Evolutionary conservation across 2,797 vertebrate species (phyloP), one percentile per base, ranked within the genome.

Genomic region (Gambelia wislizenii): DNA sequence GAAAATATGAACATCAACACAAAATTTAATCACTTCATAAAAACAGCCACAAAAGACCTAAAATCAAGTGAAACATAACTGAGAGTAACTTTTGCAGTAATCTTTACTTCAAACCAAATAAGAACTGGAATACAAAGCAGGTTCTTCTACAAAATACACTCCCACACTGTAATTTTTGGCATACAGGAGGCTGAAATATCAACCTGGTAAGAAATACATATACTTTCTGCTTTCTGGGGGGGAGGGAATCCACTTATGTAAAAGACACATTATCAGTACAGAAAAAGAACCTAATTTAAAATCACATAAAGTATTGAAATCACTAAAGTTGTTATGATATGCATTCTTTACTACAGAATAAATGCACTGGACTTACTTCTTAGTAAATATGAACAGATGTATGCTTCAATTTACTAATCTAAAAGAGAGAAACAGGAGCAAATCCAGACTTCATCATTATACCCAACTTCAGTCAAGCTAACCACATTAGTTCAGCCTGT

Each of bases 71-170:
- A 44, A 69, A 69, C 36, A 16, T 49, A 54, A 54, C 54, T 56
- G 13, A 86, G n/a, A 49, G 30, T 79, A 81, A 47, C 72, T 44
- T 33, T 72, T 59, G 39, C 54, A 81, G 18, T n/a, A 81, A 7
- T 70, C 18, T 69, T 72, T 18, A 59, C 39, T 56, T 70, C 7
- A 22, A 77, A 80, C 70, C 42, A 6, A 79, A 72, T 6, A 56
- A 74, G 36, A 80, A 54, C 49, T 44, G 16, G 78, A 64, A 83
- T 13, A 87, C 42, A 82, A 82, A 72, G 78, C 20, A 86, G 33
- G 59, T 54, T 16, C 30, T 72, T 36, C 42, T 49, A 44, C 7
- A 83, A 70, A 54, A 75, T 25, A 75, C 42, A 6, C 33, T 76
- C 70, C 39, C 47, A 67, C 16, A 69, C 22, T 70, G 27, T 70